Conservation (phyloP, 2,797 vertebrate species). For the Poeciliopsis turneri region DNA sequence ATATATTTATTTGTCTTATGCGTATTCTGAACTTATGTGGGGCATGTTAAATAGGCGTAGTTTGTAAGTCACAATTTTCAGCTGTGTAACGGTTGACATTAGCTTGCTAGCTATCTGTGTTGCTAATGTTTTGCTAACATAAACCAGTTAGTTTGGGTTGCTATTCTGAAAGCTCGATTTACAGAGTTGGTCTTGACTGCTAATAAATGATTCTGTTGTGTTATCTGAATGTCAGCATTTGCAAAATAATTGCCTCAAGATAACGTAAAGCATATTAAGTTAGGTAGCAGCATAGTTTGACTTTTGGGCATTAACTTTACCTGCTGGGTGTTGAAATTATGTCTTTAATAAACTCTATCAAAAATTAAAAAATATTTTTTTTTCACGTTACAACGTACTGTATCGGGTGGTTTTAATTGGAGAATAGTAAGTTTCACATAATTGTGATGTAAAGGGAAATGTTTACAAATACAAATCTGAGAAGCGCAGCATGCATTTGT, state of each 20-base stretch:
- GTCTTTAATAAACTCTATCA: background rate
- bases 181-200: background rate
- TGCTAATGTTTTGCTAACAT: conserved; percentile 33
- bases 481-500: background rate
- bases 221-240: background rate
- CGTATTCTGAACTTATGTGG: background rate
- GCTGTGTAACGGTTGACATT: background rate
- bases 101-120: conserved; percentile 4
- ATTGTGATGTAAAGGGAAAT: background rate
- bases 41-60: accelerated
- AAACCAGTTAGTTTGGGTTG: conserved; percentile 9
- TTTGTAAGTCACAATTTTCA: background rate
- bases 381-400: background rate
- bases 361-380: no score
- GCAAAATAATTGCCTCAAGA: background rate
- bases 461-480: background rate
- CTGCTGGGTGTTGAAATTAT: no score
- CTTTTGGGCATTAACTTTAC: conserved; percentile 3
- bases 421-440: background rate
- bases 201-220: background rate
- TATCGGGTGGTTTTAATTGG: background rate
- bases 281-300: conserved; percentile 15
- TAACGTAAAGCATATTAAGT: background rate
- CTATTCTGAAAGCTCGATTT: background rate
- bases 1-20: no score